Percentiles rank a stretch among this genome's conserved stretches.
These are phyloP conservation scores for Taphrorychus bicolor DNA, from an alignment of 2,888 invertebrate genomes.

Conservation along the genomic window DNA sequence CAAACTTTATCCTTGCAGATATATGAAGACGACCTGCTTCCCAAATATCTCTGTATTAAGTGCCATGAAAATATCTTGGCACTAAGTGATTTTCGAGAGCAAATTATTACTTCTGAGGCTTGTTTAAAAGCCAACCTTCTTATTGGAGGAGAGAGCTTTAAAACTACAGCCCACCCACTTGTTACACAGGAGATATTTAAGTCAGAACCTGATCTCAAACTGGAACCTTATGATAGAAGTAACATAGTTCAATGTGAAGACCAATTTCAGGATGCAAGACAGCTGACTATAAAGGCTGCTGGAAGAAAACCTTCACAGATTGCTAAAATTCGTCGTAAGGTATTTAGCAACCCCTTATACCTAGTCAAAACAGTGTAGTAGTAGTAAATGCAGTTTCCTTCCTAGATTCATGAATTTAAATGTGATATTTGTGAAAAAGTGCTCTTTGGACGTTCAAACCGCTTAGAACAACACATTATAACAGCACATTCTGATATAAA, in stretches of 20 bases:
- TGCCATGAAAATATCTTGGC: slow-evolving; percentile 18
- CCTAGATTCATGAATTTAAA: slow-evolving; percentile 30
- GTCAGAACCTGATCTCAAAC: neutral
- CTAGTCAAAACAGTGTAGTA: neutral
- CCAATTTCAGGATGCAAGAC: neutral
- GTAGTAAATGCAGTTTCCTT: neutral
- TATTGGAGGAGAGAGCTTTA: neutral
- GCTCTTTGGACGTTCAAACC: slow-evolving; percentile 30
- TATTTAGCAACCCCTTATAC: too few species aligned
- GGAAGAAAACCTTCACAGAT: slow-evolving; percentile 28
- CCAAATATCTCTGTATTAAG: slow-evolving; percentile 24
- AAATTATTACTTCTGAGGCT: slow-evolving; percentile 21
- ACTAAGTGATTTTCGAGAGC: slow-evolving; percentile 19
- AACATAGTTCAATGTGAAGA: neutral
- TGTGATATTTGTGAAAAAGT: slow-evolving; percentile 32
- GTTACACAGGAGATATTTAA: too few species aligned
- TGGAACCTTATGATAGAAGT: neutral
- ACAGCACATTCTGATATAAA: slow-evolving; percentile 33
- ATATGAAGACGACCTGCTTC: slow-evolving; percentile 15
- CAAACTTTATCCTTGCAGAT: slow-evolving; percentile 18
- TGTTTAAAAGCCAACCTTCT: slow-evolving; percentile 8
- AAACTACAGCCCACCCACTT: too few species aligned
- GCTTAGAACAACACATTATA: slow-evolving; percentile 32
- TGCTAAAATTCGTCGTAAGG: slow-evolving; percentile 23
- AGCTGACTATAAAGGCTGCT: slow-evolving; percentile 1